Percentiles rank a stretch among this genome's conserved stretches.
Conservation (phyloP, 2,888 invertebrate genomes). For the Orchestes rusci region DNA sequence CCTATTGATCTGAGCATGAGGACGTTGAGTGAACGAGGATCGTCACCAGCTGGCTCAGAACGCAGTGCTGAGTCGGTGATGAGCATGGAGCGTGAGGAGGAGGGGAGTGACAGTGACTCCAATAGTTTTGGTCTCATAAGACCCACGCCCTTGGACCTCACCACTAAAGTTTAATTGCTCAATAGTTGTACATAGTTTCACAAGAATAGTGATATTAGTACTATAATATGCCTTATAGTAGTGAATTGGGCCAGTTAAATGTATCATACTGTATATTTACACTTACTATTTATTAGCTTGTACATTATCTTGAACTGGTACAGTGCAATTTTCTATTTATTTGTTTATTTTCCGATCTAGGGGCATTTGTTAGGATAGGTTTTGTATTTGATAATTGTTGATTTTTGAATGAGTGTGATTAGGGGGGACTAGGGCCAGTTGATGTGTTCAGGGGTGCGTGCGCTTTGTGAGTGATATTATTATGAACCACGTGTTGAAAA, state of each 20-base stretch:
- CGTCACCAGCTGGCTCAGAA: conserved; percentile 39
- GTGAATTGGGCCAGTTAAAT: conserved; percentile 25
- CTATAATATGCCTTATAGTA: conserved; percentile 2
- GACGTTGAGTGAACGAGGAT: conserved; percentile 50
- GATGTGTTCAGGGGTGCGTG: conserved; percentile 18
- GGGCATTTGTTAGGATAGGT: conserved; percentile 25
- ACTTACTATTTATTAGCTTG: too few species aligned
- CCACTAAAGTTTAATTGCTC: conserved; percentile 51
- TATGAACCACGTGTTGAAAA: too few species aligned
- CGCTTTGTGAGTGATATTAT: not conserved
- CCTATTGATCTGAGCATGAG: conserved; percentile 78
- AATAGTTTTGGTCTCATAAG: conserved; percentile 41
- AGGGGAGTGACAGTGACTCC: conserved; percentile 40
- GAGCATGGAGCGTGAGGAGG: conserved; percentile 33
- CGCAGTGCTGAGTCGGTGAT: conserved; percentile 33
- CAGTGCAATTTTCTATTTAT: conserved; percentile 18
- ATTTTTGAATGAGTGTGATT: conserved; percentile 24
- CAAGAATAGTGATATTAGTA: conserved; percentile 17
- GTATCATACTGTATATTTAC: conserved; percentile 9
- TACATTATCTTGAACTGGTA: conserved; percentile 3
- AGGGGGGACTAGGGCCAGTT: conserved; percentile 42
- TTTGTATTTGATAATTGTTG: conserved; percentile 31
- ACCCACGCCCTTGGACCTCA: conserved; percentile 54
- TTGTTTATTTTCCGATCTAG: conserved; percentile 33
- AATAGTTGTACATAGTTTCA: conserved; percentile 1